phyloP scores from a whole-genome alignment of 2,888 invertebrate genomes.

The Asteroscopus sphinx region DNA sequence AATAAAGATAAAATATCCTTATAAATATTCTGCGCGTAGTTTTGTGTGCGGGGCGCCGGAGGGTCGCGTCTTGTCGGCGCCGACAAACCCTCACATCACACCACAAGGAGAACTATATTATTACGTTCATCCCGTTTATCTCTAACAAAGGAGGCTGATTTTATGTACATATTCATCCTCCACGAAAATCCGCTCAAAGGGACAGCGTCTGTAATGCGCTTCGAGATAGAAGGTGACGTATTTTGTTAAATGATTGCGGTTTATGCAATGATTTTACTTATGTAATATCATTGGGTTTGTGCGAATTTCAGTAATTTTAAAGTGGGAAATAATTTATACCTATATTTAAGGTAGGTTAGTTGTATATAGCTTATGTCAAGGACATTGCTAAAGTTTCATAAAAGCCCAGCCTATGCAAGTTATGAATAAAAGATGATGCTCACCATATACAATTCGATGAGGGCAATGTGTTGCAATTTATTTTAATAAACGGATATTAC shows the following conservation, averaged over 20 bases:
- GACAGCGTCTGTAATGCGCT: not conserved
- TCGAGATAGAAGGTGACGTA: not conserved
- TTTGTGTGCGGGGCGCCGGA: slow-evolving; percentile 65
- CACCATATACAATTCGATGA: too few relatives aligned
- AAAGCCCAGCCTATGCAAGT: too few relatives aligned
- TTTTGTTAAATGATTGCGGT: not conserved
- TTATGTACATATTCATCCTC: slow-evolving; percentile 31
- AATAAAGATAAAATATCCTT: slow-evolving; percentile 16
- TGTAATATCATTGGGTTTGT: too few relatives aligned
- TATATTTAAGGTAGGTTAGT: too few relatives aligned
- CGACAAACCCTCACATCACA: slow-evolving; percentile 46
- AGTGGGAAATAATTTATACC: too few relatives aligned
- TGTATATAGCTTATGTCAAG: too few relatives aligned
- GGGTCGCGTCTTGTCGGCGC: slow-evolving; percentile 74
- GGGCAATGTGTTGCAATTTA: too few relatives aligned
- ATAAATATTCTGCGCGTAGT: slow-evolving; percentile 43
- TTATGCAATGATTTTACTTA: too few relatives aligned
- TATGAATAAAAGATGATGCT: too few relatives aligned
- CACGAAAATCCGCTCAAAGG: slow-evolving; percentile 3
- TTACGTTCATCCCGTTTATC: slow-evolving; percentile 40
- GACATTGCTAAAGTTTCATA: too few relatives aligned
- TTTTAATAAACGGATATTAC: too few relatives aligned
- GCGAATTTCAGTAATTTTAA: too few relatives aligned
- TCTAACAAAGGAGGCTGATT: slow-evolving; percentile 54
- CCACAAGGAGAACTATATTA: slow-evolving; percentile 38